phyloP scores from a whole-genome alignment of 1,140 invertebrate genomes.

The Lanistes nyassanus region DNA sequence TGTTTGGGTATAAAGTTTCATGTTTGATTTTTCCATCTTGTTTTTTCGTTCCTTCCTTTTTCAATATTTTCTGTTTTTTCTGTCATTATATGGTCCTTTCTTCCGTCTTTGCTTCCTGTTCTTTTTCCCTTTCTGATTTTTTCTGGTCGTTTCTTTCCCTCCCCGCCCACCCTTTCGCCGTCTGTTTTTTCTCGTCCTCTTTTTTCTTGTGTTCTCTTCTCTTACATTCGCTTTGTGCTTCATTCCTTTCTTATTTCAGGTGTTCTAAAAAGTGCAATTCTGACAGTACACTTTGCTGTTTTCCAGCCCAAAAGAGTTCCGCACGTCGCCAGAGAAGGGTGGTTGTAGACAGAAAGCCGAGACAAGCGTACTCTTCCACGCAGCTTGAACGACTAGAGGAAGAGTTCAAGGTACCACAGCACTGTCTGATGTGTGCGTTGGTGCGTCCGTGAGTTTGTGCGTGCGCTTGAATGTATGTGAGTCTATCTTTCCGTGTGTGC shows the following conservation, averaged over 20 bases:
- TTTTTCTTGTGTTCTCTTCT: slow-evolving; percentile 3
- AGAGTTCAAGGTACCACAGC: slow-evolving; percentile 83
- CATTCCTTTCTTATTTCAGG: background rate
- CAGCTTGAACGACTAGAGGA: slow-evolving; percentile 89
- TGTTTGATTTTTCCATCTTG: too few species aligned
- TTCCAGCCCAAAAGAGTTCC: slow-evolving; percentile 80
- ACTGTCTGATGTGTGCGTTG: background rate
- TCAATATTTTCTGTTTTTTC: background rate
- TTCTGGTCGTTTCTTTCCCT: background rate
- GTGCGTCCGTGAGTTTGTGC: background rate
- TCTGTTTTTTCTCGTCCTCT: slow-evolving; percentile 19
- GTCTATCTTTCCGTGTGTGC: background rate
- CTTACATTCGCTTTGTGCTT: background rate
- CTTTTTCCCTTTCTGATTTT: background rate
- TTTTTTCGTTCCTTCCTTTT: background rate
- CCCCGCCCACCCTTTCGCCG: background rate
- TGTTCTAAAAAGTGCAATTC: too few species aligned
- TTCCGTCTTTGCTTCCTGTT: too few species aligned
- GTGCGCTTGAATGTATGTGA: background rate
- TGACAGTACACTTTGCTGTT: background rate
- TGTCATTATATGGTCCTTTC: background rate
- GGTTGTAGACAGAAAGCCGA: slow-evolving; percentile 89
- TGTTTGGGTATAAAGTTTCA: too few species aligned
- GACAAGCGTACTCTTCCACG: slow-evolving; percentile 94
- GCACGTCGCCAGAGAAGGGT: slow-evolving; percentile 83